Conservation (phyloP, 2,888 invertebrate species). For the Eumacrocentrus americanus region DNA sequence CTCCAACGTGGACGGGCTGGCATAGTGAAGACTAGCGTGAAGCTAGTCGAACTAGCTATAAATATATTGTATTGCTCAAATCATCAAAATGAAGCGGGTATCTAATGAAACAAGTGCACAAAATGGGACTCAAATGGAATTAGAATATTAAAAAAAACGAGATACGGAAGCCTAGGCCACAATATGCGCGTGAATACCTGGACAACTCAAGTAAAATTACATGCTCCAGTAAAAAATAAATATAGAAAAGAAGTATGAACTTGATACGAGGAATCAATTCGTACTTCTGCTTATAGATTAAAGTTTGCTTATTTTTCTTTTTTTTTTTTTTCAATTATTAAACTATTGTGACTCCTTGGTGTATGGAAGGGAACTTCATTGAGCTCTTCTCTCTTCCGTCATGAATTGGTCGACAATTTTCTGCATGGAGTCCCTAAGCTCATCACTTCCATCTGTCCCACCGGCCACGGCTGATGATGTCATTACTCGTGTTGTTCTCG, state of each 20-base stretch:
- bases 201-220: constrained; percentile 4
- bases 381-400: constrained; percentile 64
- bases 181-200: background rate
- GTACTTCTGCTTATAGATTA: constrained; percentile 18
- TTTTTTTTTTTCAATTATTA: constrained; percentile 19
- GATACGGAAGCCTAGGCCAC: constrained; percentile 39
- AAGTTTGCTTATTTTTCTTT: constrained; percentile 18
- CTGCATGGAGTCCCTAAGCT: constrained; percentile 64
- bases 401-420: constrained; percentile 66
- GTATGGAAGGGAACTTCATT: constrained; percentile 43
- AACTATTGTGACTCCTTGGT: constrained; percentile 29
- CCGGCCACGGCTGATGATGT: constrained; percentile 53
- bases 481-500: constrained; percentile 63
- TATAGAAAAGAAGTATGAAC: constrained; percentile 19
- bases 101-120: background rate
- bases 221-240: background rate
- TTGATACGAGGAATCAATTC: constrained; percentile 11
- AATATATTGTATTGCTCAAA: background rate
- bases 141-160: constrained; percentile 24
- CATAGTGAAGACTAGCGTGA: constrained; percentile 55
- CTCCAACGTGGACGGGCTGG: constrained; percentile 56
- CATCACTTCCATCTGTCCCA: constrained; percentile 50
- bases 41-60: constrained; percentile 53
- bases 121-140: constrained; percentile 29
- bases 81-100: background rate